phyloP scores from a whole-genome alignment of 2,888 invertebrate species.

The Tetragonula carbonaria region DNA sequence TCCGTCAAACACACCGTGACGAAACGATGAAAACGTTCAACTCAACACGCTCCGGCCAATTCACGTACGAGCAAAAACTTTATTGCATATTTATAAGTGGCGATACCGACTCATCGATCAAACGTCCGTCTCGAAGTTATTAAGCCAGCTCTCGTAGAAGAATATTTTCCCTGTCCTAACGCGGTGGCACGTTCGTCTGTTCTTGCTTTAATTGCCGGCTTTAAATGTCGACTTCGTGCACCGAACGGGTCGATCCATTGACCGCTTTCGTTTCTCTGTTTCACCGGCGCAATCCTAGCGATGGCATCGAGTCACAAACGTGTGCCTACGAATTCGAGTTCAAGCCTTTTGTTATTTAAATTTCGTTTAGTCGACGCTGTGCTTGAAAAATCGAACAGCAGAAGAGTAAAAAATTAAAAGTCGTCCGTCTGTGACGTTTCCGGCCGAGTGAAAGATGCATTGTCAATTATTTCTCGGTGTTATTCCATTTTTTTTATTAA shows the following conservation, averaged over 20 bases:
- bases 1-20: neutral
- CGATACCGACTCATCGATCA: neutral
- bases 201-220: conserved; percentile 44
- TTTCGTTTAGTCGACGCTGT: no score
- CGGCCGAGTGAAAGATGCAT: no score
- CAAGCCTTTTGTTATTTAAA: no score
- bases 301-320: no score
- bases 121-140: neutral
- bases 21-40: neutral
- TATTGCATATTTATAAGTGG: neutral
- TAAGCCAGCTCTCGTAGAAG: neutral
- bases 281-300: conserved; percentile 78
- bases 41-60: neutral
- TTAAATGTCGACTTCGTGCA: conserved; percentile 59
- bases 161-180: neutral
- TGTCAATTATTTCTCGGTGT: no score
- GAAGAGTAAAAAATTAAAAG: no score
- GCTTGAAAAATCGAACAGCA: no score
- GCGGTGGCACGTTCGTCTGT: conserved; percentile 2
- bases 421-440: no score
- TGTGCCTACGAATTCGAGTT: no score
- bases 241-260: conserved; percentile 55
- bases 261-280: conserved; percentile 81
- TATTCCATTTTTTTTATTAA: no score
- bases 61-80: neutral